Conservation (phyloP, 1,140 invertebrate genomes). For the Augochlora pura region DNA sequence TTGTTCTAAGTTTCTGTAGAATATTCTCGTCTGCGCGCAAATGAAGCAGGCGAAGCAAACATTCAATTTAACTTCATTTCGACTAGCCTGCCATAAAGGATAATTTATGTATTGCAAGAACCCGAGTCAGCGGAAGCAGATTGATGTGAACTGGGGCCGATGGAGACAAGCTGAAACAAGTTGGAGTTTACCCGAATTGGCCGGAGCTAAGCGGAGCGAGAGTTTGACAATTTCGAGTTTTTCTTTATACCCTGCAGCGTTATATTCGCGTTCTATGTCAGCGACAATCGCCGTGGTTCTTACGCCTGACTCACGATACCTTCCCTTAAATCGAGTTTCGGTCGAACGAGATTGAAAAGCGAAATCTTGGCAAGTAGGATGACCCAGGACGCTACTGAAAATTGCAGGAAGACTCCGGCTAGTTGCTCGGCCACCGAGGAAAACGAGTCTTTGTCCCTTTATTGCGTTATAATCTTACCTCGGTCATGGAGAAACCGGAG, state of each 20-base stretch:
- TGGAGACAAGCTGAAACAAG: no score
- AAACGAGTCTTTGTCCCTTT: conserved; percentile 31
- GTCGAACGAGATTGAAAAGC: conserved; percentile 43
- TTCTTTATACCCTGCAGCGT: no score
- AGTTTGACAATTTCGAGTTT: not conserved
- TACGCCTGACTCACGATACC: conserved; percentile 4
- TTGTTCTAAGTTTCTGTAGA: no score
- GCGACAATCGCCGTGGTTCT: not conserved
- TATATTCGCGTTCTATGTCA: not conserved
- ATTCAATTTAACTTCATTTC: no score
- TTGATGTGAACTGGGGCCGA: no score
- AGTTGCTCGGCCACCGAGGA: not conserved
- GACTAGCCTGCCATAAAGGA: not conserved
- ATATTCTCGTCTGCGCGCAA: no score
- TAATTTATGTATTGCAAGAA: not conserved
- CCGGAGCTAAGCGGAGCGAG: no score
- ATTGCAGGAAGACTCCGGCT: conserved; percentile 31
- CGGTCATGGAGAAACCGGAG: not conserved
- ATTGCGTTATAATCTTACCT: conserved; percentile 46
- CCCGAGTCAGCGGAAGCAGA: no score
- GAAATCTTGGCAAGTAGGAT: conserved; percentile 31
- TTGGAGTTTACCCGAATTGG: no score
- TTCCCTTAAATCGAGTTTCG: conserved; percentile 41
- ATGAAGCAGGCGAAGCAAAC: no score
- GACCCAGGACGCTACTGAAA: conserved; percentile 27